Percentiles rank a stretch among this genome's conserved stretches.
Conservation (phyloP, 1,140 invertebrate genomes). For the Aphelinus atriplicis region DNA sequence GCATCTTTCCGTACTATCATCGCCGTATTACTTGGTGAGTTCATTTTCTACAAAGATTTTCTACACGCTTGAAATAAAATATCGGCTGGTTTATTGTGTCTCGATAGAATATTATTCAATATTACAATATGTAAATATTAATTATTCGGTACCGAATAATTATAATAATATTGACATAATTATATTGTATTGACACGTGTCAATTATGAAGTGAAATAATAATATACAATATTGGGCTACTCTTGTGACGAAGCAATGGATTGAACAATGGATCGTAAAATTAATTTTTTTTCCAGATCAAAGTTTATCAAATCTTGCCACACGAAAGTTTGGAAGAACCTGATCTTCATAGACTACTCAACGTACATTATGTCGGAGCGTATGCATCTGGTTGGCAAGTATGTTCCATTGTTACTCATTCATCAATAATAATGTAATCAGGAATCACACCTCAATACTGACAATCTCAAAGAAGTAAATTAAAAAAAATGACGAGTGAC, state of each 20-base stretch:
- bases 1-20: conserved; percentile 51
- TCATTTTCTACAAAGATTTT: conserved; percentile 7
- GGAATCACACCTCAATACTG: neutral
- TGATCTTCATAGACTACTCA: conserved; percentile 65
- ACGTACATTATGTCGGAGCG: conserved; percentile 66
- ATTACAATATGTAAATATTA: neutral
- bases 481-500: no score
- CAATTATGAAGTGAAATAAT: neutral
- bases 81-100: no score
- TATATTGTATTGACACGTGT: conserved; percentile 5
- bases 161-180: neutral
- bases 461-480: no score
- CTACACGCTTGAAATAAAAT: neutral
- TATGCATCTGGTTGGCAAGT: conserved; percentile 71
- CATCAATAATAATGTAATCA: neutral
- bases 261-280: conserved; percentile 20
- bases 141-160: neutral
- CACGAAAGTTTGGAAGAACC: conserved; percentile 58
- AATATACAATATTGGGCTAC: conserved; percentile 9
- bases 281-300: conserved; percentile 58
- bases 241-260: no score
- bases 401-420: conserved; percentile 39
- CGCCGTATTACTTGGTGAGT: conserved; percentile 54
- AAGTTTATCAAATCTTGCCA: conserved; percentile 69
- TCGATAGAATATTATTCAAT: no score